These are phyloP conservation scores for Heliconius erato DNA, from an alignment of 2,888 invertebrate species.

Conservation along the genomic window DNA sequence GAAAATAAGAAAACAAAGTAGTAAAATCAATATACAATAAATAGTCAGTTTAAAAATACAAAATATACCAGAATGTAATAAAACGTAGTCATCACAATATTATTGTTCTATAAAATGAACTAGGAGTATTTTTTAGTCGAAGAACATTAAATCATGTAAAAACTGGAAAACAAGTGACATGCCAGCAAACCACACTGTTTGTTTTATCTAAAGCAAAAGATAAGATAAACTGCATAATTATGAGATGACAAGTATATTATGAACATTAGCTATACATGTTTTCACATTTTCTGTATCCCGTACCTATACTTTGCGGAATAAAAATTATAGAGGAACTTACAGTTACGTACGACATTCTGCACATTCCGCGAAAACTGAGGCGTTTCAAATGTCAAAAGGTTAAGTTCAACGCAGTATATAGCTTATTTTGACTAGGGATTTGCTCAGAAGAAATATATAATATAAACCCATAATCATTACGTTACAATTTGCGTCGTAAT, in stretches of 20 bases:
- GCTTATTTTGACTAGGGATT: not conserved
- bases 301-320: not conserved
- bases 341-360: not conserved
- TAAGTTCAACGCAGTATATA: not conserved
- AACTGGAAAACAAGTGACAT: not conserved
- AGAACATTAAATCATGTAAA: not conserved
- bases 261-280: not conserved
- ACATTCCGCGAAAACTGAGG: not conserved
- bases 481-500: not conserved
- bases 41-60: no score
- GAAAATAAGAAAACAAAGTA: no score
- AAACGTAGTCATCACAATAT: no score
- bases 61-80: no score
- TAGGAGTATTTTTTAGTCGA: not conserved
- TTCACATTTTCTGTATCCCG: not conserved
- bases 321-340: not conserved
- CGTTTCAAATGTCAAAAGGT: not conserved
- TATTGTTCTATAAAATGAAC: no score
- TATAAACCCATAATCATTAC: no score
- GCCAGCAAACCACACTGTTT: not conserved
- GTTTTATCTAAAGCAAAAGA: constrained; percentile 16
- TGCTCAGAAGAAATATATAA: no score
- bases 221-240: constrained; percentile 28
- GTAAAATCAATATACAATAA: no score
- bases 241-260: constrained; percentile 8